Percentiles rank a stretch among this genome's conserved stretches.
Conservation (phyloP, 2,113 vertebrate genomes). For the Pterocles gutturalis region DNA sequence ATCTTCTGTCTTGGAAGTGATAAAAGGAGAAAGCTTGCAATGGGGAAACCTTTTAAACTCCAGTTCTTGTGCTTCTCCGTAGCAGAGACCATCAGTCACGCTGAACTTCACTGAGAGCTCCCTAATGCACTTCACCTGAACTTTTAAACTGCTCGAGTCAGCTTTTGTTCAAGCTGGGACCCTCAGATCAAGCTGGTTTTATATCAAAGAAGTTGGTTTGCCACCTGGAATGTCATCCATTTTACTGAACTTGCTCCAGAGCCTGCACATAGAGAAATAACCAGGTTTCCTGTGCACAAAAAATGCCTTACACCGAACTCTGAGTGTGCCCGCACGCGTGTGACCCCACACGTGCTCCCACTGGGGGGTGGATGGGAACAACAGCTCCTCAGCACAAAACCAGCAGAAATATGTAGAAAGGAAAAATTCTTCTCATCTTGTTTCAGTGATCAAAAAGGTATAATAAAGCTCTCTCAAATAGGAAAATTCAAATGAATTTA, state of each 20-base stretch:
- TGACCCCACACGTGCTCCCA: fast-evolving
- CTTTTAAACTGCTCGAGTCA: not conserved
- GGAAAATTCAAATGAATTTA: not conserved
- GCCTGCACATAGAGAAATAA: not conserved
- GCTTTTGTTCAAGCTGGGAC: not conserved
- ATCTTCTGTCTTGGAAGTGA: not conserved
- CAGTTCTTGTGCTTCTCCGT: not conserved
- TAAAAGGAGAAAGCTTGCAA: not conserved
- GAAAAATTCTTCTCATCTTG: not conserved
- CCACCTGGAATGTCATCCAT: not conserved
- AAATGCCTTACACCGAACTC: not conserved
- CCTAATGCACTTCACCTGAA: not conserved
- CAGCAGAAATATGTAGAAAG: fast-evolving
- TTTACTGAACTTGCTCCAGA: not conserved
- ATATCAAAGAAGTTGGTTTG: not conserved
- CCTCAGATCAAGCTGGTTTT: not conserved
- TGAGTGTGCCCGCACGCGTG: fast-evolving
- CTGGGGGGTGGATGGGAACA: not conserved
- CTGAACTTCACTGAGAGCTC: not conserved
- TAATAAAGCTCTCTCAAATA: not conserved
- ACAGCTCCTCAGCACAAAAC: not conserved
- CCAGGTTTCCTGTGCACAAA: not conserved
- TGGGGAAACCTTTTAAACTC: not conserved
- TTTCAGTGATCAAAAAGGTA: not conserved
- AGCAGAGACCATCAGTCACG: not conserved